Conservation (phyloP, 2,113 vertebrate genomes). For the Ivindomyrus marchei region DNA sequence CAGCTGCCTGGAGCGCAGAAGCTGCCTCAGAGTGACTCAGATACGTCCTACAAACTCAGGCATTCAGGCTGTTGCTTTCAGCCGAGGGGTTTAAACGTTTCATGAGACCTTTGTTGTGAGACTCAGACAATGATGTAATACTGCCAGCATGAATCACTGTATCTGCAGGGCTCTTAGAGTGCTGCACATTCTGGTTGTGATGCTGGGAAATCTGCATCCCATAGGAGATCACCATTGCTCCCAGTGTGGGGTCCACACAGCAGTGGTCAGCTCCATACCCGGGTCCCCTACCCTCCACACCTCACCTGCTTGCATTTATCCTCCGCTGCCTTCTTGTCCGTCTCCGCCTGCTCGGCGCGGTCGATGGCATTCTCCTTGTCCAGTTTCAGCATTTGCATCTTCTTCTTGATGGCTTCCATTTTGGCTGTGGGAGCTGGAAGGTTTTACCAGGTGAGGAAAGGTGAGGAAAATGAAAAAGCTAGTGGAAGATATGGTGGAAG, state of each 20-base stretch:
- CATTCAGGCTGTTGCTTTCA: neutral
- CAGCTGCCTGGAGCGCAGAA: neutral
- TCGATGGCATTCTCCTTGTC: slow-evolving; percentile 96
- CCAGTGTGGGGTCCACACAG: neutral
- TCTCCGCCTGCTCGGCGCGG: slow-evolving; percentile 88
- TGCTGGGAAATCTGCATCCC: neutral
- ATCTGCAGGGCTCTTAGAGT: neutral
- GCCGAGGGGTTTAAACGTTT: neutral
- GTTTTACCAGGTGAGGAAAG: neutral
- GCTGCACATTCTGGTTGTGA: neutral
- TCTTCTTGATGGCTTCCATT: slow-evolving; percentile 91
- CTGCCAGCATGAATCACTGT: neutral
- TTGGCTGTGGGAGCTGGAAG: slow-evolving; percentile 29
- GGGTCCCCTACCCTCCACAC: neutral
- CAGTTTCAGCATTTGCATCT: slow-evolving; percentile 87
- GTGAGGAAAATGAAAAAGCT: neutral
- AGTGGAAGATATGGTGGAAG: neutral
- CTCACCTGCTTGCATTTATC: slow-evolving; percentile 88
- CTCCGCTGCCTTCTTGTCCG: slow-evolving; percentile 86
- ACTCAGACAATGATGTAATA: neutral
- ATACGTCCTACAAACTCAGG: neutral
- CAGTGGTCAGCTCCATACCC: neutral
- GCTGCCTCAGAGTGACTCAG: neutral
- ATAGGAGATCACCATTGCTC: neutral
- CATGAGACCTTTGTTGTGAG: neutral